Conservation (phyloP, 2,888 invertebrate genomes). For the Aspidapion aeneum region DNA sequence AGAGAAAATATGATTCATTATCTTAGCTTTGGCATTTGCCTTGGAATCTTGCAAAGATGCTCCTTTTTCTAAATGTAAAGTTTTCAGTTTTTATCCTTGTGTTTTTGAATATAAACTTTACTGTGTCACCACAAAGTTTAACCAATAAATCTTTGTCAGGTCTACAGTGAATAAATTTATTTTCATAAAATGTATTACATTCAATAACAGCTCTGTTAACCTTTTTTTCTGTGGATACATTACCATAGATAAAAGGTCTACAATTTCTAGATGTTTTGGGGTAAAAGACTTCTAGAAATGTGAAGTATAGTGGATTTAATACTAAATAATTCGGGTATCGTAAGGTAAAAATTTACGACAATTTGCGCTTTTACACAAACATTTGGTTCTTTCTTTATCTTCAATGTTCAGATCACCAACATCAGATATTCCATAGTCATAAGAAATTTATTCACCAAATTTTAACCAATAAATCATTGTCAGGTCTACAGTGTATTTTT, state of each 20-base stretch:
- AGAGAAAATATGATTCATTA: conserved; percentile 80
- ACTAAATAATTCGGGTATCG: conserved; percentile 21
- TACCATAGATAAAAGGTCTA: too few species aligned
- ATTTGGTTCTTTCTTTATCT: conserved; percentile 44
- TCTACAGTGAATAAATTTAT: conserved; percentile 70
- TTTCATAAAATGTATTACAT: conserved; percentile 64
- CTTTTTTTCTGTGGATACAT: too few species aligned
- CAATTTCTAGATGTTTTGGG: too few species aligned
- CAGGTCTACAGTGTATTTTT: too few species aligned
- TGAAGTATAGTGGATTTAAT: too few species aligned
- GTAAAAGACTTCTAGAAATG: too few species aligned
- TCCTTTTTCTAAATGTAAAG: too few species aligned
- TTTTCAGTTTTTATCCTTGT: too few species aligned
- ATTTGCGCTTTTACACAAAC: conserved; percentile 54
- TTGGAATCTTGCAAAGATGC: too few species aligned
- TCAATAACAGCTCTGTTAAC: conserved; percentile 55
- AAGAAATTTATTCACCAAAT: conserved; percentile 74
- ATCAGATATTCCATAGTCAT: conserved; percentile 63
- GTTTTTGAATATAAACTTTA: too few species aligned
- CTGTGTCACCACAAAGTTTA: too few species aligned
- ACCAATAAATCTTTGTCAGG: conserved; percentile 60
- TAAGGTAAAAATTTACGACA: conserved; percentile 50
- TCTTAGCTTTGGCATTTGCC: conserved; percentile 40
- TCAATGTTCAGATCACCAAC: conserved; percentile 15
- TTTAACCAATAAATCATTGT: too few species aligned